These are phyloP conservation scores for Stichopus horrens DNA, from an alignment of 53 echinoderm and acorn worm species.

Conservation along the genomic window DNA sequence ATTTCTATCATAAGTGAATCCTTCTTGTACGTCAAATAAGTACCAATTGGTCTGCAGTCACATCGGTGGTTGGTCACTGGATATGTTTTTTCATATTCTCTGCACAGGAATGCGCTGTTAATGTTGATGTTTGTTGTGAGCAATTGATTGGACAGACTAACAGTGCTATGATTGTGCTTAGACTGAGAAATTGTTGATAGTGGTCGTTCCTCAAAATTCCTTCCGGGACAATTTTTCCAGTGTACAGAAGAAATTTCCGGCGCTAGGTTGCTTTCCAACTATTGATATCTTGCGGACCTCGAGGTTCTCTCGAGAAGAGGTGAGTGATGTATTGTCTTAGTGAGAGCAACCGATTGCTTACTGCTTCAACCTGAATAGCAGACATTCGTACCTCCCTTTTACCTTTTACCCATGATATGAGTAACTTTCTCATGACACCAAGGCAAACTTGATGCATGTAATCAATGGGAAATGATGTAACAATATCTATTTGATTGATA, in stretches of 20 bases:
- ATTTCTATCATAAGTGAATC: slow-evolving; percentile 57
- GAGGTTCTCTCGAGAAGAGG: not conserved
- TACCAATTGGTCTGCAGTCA: slow-evolving; percentile 67
- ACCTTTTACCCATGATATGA: not conserved
- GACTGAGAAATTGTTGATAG: too few species aligned
- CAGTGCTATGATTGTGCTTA: too few species aligned
- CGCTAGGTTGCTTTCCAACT: too few species aligned
- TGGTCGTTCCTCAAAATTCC: too few species aligned
- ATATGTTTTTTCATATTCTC: slow-evolving; percentile 61
- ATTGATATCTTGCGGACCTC: too few species aligned
- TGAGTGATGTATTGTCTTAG: not conserved
- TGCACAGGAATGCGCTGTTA: slow-evolving; percentile 60
- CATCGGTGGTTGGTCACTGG: slow-evolving; percentile 61
- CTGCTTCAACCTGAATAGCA: not conserved
- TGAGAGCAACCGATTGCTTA: not conserved
- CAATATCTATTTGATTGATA: not conserved
- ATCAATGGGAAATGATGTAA: not conserved
- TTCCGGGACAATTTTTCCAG: too few species aligned
- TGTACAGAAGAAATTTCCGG: too few species aligned
- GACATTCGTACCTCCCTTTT: not conserved
- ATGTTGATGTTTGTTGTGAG: too few species aligned
- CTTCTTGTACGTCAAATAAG: slow-evolving; percentile 57
- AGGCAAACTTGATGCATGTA: not conserved
- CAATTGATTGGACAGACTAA: too few species aligned
- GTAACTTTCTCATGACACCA: not conserved